phyloP scores from a whole-genome alignment of 2,888 invertebrate species.

The Acrobasis suavella region DNA sequence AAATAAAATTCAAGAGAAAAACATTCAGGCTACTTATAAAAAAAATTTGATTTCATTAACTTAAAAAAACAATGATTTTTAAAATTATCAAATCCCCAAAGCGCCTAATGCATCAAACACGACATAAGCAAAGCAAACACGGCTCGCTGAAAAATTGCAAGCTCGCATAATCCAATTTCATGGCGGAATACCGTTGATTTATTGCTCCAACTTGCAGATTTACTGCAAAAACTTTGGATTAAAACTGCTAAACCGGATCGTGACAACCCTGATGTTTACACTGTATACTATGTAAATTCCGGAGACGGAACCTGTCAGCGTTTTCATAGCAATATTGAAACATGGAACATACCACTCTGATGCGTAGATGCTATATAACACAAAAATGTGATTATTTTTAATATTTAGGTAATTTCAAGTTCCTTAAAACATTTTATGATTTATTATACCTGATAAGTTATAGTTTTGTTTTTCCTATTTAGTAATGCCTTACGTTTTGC shows the following conservation, averaged over 20 bases:
- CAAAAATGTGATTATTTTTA: no score
- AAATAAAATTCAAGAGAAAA: no score
- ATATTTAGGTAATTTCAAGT: no score
- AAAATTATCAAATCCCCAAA: conserved; percentile 10
- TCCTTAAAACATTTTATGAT: no score
- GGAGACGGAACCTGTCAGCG: conserved; percentile 57
- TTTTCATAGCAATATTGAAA: conserved; percentile 58
- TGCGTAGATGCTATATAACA: conserved; percentile 27
- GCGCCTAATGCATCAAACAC: conserved; percentile 17
- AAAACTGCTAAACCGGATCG: conserved; percentile 30
- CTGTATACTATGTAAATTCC: conserved; percentile 59
- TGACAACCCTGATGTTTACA: conserved; percentile 56
- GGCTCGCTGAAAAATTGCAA: conserved; percentile 20
- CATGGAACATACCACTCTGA: conserved; percentile 32
- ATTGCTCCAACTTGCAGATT: conserved; percentile 14
- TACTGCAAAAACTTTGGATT: conserved; percentile 24
- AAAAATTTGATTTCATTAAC: not conserved
- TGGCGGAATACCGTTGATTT: conserved; percentile 20
- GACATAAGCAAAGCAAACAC: conserved; percentile 20
- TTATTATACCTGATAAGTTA: no score
- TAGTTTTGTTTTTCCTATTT: no score
- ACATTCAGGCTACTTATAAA: not conserved
- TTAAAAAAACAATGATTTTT: not conserved
- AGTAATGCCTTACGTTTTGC: no score
- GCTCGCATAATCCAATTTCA: conserved; percentile 19